Evolutionary conservation across 2,888 invertebrate species (phyloP).

Genomic region (Boloria selene): DNA sequence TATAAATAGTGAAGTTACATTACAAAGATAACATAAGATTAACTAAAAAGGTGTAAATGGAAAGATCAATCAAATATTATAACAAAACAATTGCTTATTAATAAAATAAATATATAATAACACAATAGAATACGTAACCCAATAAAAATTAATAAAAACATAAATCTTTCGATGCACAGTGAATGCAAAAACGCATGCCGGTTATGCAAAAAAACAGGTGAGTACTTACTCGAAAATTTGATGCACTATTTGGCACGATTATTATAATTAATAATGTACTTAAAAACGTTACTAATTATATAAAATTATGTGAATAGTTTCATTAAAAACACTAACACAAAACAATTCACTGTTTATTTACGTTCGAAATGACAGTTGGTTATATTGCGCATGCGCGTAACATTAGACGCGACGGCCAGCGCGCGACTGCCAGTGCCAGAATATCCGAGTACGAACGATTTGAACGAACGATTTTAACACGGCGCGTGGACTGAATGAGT

Average conservation of each 20-base stretch:
- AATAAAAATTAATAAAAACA: constrained; percentile 28
- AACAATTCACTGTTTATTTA: constrained; percentile 68
- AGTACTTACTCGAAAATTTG: constrained; percentile 70
- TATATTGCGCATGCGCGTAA: constrained; percentile 65
- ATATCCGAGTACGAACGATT: constrained; percentile 49
- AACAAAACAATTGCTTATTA: neutral
- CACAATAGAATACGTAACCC: neutral
- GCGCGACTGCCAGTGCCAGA: constrained; percentile 61
- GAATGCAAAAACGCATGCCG: constrained; percentile 58
- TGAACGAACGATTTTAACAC: constrained; percentile 46
- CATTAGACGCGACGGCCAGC: constrained; percentile 55
- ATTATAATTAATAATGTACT: constrained; percentile 2
- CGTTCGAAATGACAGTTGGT: constrained; percentile 67
- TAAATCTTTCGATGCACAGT: constrained; percentile 31
- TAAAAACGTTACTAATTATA: neutral
- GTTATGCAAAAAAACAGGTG: constrained; percentile 57
- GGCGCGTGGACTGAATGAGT: constrained; percentile 38
- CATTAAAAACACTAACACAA: no score
- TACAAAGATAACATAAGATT: no score
- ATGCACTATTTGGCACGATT: constrained; percentile 58
- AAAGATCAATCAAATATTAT: neutral
- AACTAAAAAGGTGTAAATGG: no score
- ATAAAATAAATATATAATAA: neutral
- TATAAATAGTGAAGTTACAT: no score
- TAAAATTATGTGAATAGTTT: no score